Evolutionary conservation across 2,113 vertebrate genomes (phyloP), one percentile per base, ranked within the genome.

Genomic region (Prochilodus magdalenae): DNA sequence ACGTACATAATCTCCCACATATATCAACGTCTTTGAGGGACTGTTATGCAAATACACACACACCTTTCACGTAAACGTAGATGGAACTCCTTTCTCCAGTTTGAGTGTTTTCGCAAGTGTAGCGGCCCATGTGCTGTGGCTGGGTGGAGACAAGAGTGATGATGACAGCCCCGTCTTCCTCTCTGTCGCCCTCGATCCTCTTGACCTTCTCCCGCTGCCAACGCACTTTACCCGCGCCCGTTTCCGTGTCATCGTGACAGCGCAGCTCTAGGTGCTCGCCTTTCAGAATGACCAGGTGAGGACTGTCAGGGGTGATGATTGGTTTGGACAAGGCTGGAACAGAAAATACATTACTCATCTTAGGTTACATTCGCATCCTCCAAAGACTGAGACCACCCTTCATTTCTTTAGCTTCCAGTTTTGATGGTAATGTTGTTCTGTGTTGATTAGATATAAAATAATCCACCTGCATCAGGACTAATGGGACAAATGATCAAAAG

Each of bases 41-140:
- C 5, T 14, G 7, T 20, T 47, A 20, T 15, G 26, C 6, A 66
- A 5, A 16, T 6, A 63, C 3, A 7, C 0, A 62, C 90, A 36
- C 59, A 94, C 93, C 93, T 91, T 92, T 94, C 66, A 94, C 92
- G 8, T 93, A 94, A 7, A 94, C 84, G 12, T 93, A 94, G 85
- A 94, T 90, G 74, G 93, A 93, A 82, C 81, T 91, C 59, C 84
- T 89, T 24, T 92, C 89, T 77, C 70, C 26, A 0, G 92, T 93
- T 77, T 27, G 73, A 77, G 88, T 91, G 88, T 93, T 93, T 80
- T 92, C 44, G 15, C 93, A 94, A 73, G 88, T 82, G 14, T 94
- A 94, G 3, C 89, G 91, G 4, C 93, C 93, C 92, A 93, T 93
- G 86, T 94, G 92, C 73, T 89, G 87, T 22, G 60, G 47, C 80